Evolutionary conservation across 1,140 invertebrate species (phyloP).

Genomic region (Maconellicoccus hirsutus): DNA sequence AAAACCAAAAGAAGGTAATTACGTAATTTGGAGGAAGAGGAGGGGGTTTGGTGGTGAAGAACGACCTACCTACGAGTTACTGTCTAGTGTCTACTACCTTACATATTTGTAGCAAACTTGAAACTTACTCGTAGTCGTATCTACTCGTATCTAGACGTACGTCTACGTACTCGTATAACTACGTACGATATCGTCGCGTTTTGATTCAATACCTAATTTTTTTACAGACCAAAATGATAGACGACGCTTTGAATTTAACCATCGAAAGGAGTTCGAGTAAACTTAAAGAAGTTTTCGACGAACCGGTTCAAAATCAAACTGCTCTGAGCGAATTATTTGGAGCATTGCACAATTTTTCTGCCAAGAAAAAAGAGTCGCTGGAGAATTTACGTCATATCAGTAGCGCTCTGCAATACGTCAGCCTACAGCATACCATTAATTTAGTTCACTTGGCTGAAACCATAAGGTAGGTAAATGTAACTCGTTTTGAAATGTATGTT

Average conservation of each 20-base stretch:
- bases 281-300: conserved; percentile 57
- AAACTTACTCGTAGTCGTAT: no score
- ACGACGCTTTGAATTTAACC: conserved; percentile 48
- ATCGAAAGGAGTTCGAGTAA: conserved; percentile 53
- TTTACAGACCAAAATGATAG: conserved; percentile 40
- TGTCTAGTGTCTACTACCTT: no score
- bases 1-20: no score
- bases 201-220: conserved; percentile 21
- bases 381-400: conserved; percentile 60
- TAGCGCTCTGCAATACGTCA: conserved; percentile 52
- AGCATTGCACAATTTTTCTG: conserved; percentile 50
- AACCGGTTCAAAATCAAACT: conserved; percentile 60
- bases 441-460: conserved; percentile 30
- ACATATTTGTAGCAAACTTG: no score
- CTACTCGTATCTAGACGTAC: no score
- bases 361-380: conserved; percentile 55
- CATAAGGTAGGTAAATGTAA: conserved; percentile 23
- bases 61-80: no score
- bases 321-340: conserved; percentile 50
- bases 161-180: no score
- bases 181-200: no score
- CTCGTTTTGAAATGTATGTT: no score
- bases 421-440: conserved; percentile 46
- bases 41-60: no score
- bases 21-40: no score